Evolutionary conservation across 2,888 invertebrate genomes (phyloP), one percentile per base, ranked within the genome.

Genomic region (Metallyticus violacea): DNA sequence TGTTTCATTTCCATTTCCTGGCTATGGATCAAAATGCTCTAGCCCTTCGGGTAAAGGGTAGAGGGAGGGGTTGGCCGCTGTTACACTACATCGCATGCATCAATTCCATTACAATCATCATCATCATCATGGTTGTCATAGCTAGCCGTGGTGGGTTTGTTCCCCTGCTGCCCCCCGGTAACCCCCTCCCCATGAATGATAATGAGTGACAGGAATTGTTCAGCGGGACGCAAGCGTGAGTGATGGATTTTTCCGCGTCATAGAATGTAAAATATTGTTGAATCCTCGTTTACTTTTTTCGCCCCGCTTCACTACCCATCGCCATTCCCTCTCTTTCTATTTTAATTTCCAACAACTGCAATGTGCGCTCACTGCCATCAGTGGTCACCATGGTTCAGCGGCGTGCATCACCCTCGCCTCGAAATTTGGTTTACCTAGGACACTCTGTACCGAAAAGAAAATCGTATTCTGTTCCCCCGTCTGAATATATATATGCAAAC

Each of bases 81-180:
- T 86, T 86, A 86, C 86, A 86, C 83, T 83, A 79, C 86, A 86
- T 84, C 29, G 86, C 86, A 86, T 77, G 84, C 86, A 85, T 86
- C 86, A 85, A 85, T 85, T 85, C 87, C 84, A 79, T 85, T 81
- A 85, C 81, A 81, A 87, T 85, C 85, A 85, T 87, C 87, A 77
- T 78, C 79, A 81, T 26, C n/a, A 81, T 81, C 81, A 81, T 30
- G 25, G 28, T 9, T 7, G 26, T 79, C 79, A 26, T 79, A n/a
- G 27, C 15, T 79, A 9, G 79, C 26, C 79, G 27, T 30, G 26
- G 81, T 40, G 30, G 30, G 78, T 26, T 78, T 78, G 78, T 25
- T 26, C 25, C 26, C 26, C 26, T 7, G 76, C 7, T 7, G 76
- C 7, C 26, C 1, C 25, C 26, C 26, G 22, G 6, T 4, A 25